Evolutionary conservation across 2,888 invertebrate species (phyloP).

Genomic region (Antheraea assamensis): DNA sequence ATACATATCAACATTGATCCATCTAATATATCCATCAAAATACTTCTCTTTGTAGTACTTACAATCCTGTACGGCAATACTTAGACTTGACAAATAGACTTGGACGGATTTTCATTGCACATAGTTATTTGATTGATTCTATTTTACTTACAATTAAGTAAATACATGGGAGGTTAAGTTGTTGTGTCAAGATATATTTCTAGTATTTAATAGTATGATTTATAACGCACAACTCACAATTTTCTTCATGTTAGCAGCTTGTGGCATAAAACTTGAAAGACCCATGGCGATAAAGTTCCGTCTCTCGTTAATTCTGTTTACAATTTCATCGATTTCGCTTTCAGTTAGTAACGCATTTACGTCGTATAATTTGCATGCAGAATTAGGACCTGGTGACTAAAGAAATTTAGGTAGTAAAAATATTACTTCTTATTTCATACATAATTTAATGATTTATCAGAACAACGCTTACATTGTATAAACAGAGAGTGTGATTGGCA

Average conservation of each 20-base stretch:
- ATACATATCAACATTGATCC: too few species aligned
- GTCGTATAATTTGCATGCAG: constrained; percentile 55
- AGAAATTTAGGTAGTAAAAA: constrained; percentile 5
- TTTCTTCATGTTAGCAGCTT: constrained; percentile 72
- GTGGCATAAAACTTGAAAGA: constrained; percentile 52
- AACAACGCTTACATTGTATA: constrained; percentile 51
- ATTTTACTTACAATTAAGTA: neutral
- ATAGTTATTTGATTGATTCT: neutral
- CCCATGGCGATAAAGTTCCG: constrained; percentile 67
- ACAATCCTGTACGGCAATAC: neutral
- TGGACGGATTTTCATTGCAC: neutral
- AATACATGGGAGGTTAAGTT: neutral
- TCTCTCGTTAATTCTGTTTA: constrained; percentile 62
- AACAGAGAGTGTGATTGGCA: constrained; percentile 63
- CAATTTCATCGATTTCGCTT: constrained; percentile 50
- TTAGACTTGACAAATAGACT: too few species aligned
- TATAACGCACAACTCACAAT: constrained; percentile 47
- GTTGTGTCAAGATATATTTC: neutral
- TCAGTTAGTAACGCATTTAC: constrained; percentile 45
- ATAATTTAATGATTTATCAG: neutral
- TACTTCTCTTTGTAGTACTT: neutral
- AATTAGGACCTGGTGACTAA: constrained; percentile 56
- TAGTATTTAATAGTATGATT: neutral
- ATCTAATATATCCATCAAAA: neutral
- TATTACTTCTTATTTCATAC: constrained; percentile 12